Evolutionary conservation across 2,797 vertebrate species (phyloP), one percentile per base, ranked within the genome.

Genomic region (Emydoidea blandingii): DNA sequence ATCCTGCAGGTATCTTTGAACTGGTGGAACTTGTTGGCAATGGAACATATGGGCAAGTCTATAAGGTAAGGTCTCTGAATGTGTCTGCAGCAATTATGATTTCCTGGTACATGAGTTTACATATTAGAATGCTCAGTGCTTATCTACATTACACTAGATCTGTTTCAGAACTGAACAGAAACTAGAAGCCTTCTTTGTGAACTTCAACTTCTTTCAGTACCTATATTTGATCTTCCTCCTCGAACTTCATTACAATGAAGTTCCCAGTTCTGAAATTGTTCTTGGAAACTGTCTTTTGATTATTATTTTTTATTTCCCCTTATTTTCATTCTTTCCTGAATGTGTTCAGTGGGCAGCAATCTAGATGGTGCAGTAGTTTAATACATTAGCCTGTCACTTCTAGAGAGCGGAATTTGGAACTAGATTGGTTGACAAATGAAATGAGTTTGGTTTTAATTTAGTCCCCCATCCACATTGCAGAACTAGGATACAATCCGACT

Each of bases 1-100:
- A 99, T 97, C 99, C 99, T 59, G 99, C 99, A 62, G 99, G 99
- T 89, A 99, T 99, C 98, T 99, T 99, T 98, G 99, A 99, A 97
- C 93, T 99, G 97, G 99, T 99, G 81, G 99, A 99, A 97, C 98
- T 99, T 94, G 99, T 99, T 97, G 99, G 99, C 97, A 99, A 99
- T 98, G 99, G 99, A 91, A 99, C 99, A 15, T 99, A 99, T 0
- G 99, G 99, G 49, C 99, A 99, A 95, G 99, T 99, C 79, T 99
- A 99, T 97, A 99, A 99, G 99, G 99, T 99, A 98, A 98, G 98
- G 57, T 31, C 7, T 34, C 3, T 19, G 6, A 57, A 3, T n/a
- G 41, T 74, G 80, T 78, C 57, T 54, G 14, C 86, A 88, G 47
- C 16, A n/a, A 86, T 81, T 27, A 23, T 16, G 1, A 86, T 84